Evolutionary conservation across 2,797 vertebrate genomes (phyloP).

Genomic region (Simalia tracyae): DNA sequence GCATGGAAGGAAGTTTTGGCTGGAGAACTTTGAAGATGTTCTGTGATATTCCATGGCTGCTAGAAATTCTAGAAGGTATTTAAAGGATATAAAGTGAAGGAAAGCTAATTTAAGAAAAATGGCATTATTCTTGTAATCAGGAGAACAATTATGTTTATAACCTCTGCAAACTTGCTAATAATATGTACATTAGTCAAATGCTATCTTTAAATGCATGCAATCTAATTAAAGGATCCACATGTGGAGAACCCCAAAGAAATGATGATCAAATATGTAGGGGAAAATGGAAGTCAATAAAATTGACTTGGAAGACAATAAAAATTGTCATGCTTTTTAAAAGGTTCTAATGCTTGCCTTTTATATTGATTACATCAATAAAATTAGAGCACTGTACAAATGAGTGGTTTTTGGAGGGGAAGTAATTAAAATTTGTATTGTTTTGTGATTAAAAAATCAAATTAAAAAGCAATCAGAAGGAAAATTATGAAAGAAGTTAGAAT

Average conservation of each 20-base stretch:
- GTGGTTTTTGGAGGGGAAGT: slow-evolving; percentile 1
- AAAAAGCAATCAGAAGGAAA: slow-evolving; percentile 54
- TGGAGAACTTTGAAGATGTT: too few relatives aligned
- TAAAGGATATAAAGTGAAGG: too few relatives aligned
- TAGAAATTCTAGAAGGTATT: neutral
- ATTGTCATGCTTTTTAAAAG: slow-evolving; percentile 15
- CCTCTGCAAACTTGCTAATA: neutral
- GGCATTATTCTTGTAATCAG: neutral
- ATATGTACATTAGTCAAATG: neutral
- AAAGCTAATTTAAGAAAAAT: neutral
- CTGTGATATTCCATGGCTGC: too few relatives aligned
- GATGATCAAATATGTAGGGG: slow-evolving; percentile 25
- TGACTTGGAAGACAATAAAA: neutral
- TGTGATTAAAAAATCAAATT: slow-evolving; percentile 50
- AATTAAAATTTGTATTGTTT: slow-evolving; percentile 45
- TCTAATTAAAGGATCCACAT: slow-evolving; percentile 7
- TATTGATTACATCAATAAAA: slow-evolving; percentile 50
- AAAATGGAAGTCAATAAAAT: slow-evolving; percentile 42
- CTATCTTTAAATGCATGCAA: neutral
- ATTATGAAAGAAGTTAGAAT: slow-evolving; percentile 45
- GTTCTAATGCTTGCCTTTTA: slow-evolving; percentile 38
- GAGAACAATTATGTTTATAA: neutral
- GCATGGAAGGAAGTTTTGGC: too few relatives aligned
- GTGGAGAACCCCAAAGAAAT: slow-evolving; percentile 34
- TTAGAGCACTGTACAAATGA: slow-evolving; percentile 34